A percentile compares a stretch with the other conserved stretches of the same genome.
These are phyloP conservation scores for Neoaliturus tenellus DNA, from an alignment of 2,888 invertebrate genomes.

Conservation along the genomic window DNA sequence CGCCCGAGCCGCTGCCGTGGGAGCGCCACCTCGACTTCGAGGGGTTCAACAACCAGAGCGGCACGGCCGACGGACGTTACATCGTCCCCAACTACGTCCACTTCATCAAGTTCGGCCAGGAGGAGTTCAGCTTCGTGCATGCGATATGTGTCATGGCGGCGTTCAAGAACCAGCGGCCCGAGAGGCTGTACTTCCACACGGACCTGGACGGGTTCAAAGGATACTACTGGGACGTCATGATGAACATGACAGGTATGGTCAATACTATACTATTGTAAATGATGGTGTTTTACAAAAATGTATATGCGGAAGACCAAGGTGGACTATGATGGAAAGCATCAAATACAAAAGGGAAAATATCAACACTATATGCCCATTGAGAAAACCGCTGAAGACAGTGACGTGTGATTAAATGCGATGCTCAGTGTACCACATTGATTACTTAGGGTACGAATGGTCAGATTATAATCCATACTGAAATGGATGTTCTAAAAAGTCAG, in stretches of 20 bases:
- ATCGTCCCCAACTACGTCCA: constrained; percentile 70
- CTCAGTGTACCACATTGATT: too few species aligned
- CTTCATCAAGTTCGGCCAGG: constrained; percentile 66
- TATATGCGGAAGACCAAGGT: too few species aligned
- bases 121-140: constrained; percentile 64
- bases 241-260: constrained; percentile 50
- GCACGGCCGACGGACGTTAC: constrained; percentile 61
- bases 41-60: constrained; percentile 66
- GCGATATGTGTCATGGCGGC: constrained; percentile 65
- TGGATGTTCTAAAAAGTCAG: too few species aligned
- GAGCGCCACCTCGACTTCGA: constrained; percentile 56
- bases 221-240: constrained; percentile 64
- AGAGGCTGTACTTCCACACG: constrained; percentile 68
- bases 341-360: too few species aligned
- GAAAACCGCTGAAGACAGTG: too few species aligned
- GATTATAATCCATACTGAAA: too few species aligned
- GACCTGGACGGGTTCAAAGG: constrained; percentile 64
- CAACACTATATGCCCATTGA: too few species aligned
- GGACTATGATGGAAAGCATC: too few species aligned
- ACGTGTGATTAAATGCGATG: too few species aligned
- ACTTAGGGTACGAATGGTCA: too few species aligned
- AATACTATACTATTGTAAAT: too few species aligned
- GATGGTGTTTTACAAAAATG: too few species aligned
- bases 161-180: constrained; percentile 68
- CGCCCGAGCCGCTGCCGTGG: constrained; percentile 13